Evolutionary conservation across 1,140 invertebrate genomes (phyloP), one percentile per base, ranked within the genome.

Genomic region (Tetramorium simillimum): DNA sequence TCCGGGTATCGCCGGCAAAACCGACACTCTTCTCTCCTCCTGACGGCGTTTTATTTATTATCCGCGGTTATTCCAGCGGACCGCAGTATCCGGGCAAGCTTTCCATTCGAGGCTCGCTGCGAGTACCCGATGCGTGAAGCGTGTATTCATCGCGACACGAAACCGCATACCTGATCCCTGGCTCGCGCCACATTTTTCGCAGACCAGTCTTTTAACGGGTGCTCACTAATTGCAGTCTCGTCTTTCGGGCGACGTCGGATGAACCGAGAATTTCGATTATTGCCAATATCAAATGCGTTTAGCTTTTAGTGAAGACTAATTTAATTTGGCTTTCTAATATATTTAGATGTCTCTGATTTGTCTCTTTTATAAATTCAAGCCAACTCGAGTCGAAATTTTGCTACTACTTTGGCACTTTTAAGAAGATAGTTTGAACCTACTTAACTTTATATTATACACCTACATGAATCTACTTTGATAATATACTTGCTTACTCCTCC

Each of bases 11-110:
- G 49, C 81, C 80, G 21, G 53, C 28, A 90, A 53, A 86, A 75
- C 77, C 78, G 78, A 51, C 86, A 80, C 72, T 65, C 72, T 24
- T 43, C 33, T 49, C 21, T 51, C 21, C 86, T 58, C 63, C 82
- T 51, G 46, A 28, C 78, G 43, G 28, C 69, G 88, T 93, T 93
- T 92, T 92, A 93, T 93, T 92, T 93, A 93, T 93, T 92, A 93
- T 92, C 89, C 90, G 80, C 73, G 82, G 73, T 91, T 89, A 86
- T 80, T 89, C 62, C 86, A 58, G 60, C 65, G 81, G 14, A 84
- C 53, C 69, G 86, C 89, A 85, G 73, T 58, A 86, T 62, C 76
- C 58, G 85, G 84, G 18, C 76, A 89, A 89, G 33, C 90, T 92
- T 91, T 89, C 67, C 81, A 56, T 65, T 56, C 67, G 33, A 60